Percentiles rank a stretch among this genome's conserved stretches.
Conservation (phyloP, 2,113 vertebrate species). For the Etia nguti region DNA sequence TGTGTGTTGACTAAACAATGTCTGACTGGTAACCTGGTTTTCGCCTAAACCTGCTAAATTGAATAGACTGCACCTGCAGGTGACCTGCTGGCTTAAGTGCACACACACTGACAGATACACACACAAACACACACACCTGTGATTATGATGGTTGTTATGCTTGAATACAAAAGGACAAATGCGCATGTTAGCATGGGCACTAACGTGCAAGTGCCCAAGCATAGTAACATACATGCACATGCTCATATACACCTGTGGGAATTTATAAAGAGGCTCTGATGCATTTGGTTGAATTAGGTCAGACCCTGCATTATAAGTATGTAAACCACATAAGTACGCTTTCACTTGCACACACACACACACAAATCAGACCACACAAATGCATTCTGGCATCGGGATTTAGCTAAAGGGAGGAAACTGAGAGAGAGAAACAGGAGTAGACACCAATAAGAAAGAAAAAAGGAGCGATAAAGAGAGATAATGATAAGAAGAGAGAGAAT, state of each 20-base stretch:
- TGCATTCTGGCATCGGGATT: conserved; percentile 22
- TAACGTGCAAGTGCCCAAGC: not conserved
- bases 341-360: not conserved
- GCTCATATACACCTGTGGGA: conserved; percentile 11
- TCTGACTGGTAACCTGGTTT: conserved; percentile 42
- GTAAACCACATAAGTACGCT: conserved; percentile 3
- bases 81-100: not conserved
- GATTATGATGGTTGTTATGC: not conserved
- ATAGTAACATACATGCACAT: not conserved
- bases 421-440: not conserved
- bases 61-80: conserved; percentile 43
- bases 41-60: conserved; percentile 34
- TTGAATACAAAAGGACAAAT: conserved; percentile 39
- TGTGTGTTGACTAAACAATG: conserved; percentile 39
- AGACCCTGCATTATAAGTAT: not conserved
- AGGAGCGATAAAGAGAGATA: not conserved
- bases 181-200: not conserved
- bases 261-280: conserved; percentile 12
- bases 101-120: not conserved
- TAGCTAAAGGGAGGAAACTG: not conserved
- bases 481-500: not conserved
- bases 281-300: conserved; percentile 41
- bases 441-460: not conserved
- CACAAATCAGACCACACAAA: conserved; percentile 41
- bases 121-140: not conserved